A percentile compares a stretch with the other conserved stretches of the same genome.
These are phyloP conservation scores for Muschampia staudingeri DNA, from an alignment of 2,888 invertebrate species.

Conservation along the genomic window DNA sequence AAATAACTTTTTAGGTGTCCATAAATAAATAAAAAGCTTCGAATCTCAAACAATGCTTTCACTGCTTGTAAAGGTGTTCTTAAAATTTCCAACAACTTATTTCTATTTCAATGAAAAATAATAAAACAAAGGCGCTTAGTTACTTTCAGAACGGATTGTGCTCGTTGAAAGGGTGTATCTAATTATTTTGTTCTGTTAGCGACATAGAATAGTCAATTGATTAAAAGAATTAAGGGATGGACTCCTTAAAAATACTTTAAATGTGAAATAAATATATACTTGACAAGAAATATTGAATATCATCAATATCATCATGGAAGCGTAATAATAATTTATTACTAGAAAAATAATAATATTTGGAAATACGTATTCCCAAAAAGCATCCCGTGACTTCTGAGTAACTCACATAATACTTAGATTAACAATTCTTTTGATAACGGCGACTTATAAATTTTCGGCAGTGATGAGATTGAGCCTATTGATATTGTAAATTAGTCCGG, in stretches of 20 bases:
- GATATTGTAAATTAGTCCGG: no score
- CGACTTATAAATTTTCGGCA: no score
- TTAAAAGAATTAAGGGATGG: not conserved
- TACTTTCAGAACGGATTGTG: constrained; percentile 62
- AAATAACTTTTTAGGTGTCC: constrained; percentile 72
- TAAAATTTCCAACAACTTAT: constrained; percentile 73
- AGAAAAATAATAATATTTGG: no score
- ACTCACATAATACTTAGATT: no score
- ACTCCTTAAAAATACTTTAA: constrained; percentile 7
- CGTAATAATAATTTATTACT: no score
- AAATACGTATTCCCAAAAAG: no score
- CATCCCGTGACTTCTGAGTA: no score
- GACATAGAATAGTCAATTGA: constrained; percentile 10
- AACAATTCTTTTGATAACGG: no score
- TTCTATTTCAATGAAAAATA: constrained; percentile 76
- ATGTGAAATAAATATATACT: not conserved
- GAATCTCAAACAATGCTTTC: constrained; percentile 72
- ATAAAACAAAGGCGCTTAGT: constrained; percentile 69
- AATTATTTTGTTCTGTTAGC: constrained; percentile 25
- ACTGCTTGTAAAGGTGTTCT: constrained; percentile 75
- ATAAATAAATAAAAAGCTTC: constrained; percentile 53
- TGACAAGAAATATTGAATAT: not conserved
- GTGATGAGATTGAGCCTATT: no score
- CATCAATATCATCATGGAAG: not conserved
- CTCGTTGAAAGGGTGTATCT: constrained; percentile 53